Percentiles rank a stretch among this genome's conserved stretches.
Conservation (phyloP, 2,888 invertebrate species). For the Apamea sordens region DNA sequence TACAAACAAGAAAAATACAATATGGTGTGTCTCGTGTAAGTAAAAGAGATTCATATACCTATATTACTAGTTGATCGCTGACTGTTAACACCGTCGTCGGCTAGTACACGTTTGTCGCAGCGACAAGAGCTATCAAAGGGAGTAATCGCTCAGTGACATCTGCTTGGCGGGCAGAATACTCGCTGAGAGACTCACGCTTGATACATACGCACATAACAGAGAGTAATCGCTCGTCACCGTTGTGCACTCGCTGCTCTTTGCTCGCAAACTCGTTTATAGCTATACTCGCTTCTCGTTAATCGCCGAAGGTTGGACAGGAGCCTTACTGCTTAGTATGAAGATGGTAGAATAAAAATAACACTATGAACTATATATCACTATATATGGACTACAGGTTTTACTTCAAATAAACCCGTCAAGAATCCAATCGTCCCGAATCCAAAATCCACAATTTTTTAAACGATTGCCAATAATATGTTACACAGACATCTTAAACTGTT, state of each 20-base stretch:
- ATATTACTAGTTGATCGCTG: background rate
- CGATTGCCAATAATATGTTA: background rate
- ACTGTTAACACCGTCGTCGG: background rate
- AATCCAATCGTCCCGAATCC: too few relatives aligned
- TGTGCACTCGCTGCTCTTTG: background rate
- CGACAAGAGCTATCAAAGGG: too few relatives aligned
- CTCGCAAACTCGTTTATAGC: background rate
- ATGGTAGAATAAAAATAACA: background rate
- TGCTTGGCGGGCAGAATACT: background rate
- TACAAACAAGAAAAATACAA: too few relatives aligned
- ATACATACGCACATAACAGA: background rate
- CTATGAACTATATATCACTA: background rate
- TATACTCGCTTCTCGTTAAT: background rate
- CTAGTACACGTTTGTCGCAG: background rate
- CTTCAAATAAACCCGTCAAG: background rate
- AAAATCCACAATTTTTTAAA: too few relatives aligned
- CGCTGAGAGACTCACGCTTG: background rate
- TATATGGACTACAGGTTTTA: background rate
- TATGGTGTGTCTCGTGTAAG: background rate
- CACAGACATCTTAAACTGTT: background rate
- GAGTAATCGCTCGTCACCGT: background rate
- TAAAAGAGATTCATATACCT: background rate
- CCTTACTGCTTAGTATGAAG: background rate
- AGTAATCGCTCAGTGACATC: background rate
- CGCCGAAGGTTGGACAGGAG: too few relatives aligned